Conservation (phyloP, 2,888 invertebrate genomes). For the Rhorus exstirpatorius region DNA sequence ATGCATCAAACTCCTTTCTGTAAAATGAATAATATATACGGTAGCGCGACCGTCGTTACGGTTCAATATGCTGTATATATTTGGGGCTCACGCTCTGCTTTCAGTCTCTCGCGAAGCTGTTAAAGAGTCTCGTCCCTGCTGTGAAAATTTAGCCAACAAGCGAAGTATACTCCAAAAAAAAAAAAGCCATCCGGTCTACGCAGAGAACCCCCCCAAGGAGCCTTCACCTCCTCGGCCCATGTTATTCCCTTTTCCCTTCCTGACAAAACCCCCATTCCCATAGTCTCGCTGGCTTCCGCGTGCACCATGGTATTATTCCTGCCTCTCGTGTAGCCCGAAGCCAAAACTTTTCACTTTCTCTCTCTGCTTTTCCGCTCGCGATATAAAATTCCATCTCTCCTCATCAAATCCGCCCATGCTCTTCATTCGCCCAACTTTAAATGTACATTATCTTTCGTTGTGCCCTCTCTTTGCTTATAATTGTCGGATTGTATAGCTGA, state of each 20-base stretch:
- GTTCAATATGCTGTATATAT: constrained; percentile 6
- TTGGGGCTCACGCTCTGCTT: constrained; percentile 1
- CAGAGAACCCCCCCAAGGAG: background rate
- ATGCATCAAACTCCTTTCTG: constrained; percentile 8
- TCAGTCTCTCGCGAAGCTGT: constrained; percentile 41
- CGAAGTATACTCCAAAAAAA: background rate
- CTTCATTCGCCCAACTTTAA: too few species aligned
- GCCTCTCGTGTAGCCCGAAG: constrained; percentile 1
- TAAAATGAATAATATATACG: constrained; percentile 6
- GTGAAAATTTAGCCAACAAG: background rate
- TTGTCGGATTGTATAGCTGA: too few species aligned
- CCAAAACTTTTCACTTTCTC: constrained; percentile 56
- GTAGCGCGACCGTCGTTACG: background rate
- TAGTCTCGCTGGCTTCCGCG: background rate
- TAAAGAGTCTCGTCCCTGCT: constrained; percentile 48
- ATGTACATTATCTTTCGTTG: too few species aligned
- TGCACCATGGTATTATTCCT: background rate
- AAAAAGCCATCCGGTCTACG: constrained; percentile 44
- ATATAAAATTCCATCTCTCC: constrained; percentile 8
- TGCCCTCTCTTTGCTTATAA: too few species aligned
- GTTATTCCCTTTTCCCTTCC: constrained; percentile 15
- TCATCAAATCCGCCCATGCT: background rate
- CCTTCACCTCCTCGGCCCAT: constrained; percentile 8
- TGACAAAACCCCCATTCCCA: constrained; percentile 35
- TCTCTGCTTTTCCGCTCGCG: constrained; percentile 21